phyloP scores from a whole-genome alignment of 2,797 vertebrate genomes.

The Sus cebifrons region DNA sequence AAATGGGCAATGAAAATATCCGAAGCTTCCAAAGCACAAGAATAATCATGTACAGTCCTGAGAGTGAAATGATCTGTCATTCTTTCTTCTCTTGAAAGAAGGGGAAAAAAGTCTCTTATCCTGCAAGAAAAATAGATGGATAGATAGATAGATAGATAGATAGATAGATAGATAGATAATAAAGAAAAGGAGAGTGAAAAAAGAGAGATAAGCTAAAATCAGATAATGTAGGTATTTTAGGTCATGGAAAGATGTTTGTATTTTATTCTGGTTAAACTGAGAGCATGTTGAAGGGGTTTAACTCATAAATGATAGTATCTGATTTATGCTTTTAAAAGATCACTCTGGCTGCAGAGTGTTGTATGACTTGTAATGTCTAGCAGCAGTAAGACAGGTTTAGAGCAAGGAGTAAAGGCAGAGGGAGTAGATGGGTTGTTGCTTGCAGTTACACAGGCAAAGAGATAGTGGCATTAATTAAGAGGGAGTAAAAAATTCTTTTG shows the following conservation, averaged over 20 bases:
- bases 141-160: not conserved
- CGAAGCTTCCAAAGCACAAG: not conserved
- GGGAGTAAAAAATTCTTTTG: not conserved
- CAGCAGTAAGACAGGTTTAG: too few relatives aligned
- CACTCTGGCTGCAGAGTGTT: not conserved
- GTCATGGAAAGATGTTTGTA: conserved; percentile 22
- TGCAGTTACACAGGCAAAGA: not conserved
- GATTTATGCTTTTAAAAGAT: conserved; percentile 20
- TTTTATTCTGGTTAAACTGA: not conserved
- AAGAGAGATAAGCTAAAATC: not conserved
- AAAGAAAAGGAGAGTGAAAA: not conserved
- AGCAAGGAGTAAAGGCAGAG: not conserved
- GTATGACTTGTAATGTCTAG: not conserved
- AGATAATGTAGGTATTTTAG: not conserved
- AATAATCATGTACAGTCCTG: not conserved
- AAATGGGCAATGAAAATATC: not conserved
- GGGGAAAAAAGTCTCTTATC: not conserved
- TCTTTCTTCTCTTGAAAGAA: not conserved
- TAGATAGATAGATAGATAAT: not conserved
- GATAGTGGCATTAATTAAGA: not conserved
- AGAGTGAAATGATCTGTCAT: not conserved
- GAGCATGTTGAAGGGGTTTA: conserved; percentile 12
- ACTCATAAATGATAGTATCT: not conserved
- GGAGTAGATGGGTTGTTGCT: not conserved
- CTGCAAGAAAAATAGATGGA: not conserved